Evolutionary conservation across 2,113 vertebrate species (phyloP).

Genomic region (Podocnemis expansa): DNA sequence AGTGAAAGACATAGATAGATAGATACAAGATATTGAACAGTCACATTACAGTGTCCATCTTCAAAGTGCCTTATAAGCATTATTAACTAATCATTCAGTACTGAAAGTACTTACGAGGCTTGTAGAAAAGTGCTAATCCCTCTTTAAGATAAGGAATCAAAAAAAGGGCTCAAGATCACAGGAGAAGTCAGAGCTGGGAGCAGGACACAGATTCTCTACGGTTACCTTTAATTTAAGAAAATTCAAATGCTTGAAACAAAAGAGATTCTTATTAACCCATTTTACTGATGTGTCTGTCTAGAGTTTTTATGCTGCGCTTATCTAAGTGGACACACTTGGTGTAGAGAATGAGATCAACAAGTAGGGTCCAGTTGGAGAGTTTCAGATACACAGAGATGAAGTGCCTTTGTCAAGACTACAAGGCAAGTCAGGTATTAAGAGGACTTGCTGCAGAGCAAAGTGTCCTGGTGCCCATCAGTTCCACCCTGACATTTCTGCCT

Average conservation of each 20-base stretch:
- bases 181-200: neutral
- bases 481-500: neutral
- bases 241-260: neutral
- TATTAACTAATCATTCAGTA: accelerated
- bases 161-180: neutral
- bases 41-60: accelerated
- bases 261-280: neutral
- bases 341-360: neutral
- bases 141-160: neutral
- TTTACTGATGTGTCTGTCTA: neutral
- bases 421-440: neutral
- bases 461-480: neutral
- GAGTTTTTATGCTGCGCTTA: neutral
- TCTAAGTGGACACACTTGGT: neutral
- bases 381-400: neutral
- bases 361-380: neutral
- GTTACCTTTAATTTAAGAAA: neutral
- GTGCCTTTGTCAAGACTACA: neutral
- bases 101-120: neutral
- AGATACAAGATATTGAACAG: accelerated
- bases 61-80: neutral
- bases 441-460: neutral
- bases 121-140: neutral
- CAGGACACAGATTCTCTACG: neutral
- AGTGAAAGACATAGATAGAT: accelerated